phyloP scores from a whole-genome alignment of 2,797 vertebrate species.

The Ptychobarbus kaznakovi region DNA sequence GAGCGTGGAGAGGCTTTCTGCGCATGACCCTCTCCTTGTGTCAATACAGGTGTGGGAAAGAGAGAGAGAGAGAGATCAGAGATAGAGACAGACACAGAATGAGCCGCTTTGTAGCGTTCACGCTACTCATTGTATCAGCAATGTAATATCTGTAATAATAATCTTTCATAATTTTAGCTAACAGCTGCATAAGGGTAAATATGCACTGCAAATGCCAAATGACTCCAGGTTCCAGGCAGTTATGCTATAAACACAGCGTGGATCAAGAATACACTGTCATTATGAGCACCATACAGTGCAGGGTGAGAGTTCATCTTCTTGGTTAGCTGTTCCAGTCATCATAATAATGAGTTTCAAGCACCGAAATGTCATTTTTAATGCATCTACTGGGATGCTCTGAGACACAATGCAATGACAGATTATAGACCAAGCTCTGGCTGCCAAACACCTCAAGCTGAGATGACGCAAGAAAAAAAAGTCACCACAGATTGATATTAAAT shows the following conservation, averaged over 20 bases:
- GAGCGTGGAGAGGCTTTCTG: slow-evolving; percentile 40
- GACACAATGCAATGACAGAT: neutral
- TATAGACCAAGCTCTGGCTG: neutral
- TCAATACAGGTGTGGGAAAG: slow-evolving; percentile 75
- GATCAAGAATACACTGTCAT: slow-evolving; percentile 6
- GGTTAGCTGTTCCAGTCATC: slow-evolving; percentile 16
- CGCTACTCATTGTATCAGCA: neutral
- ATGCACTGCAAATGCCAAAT: slow-evolving; percentile 3
- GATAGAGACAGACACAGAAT: slow-evolving; percentile 41
- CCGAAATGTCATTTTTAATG: neutral
- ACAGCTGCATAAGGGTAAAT: slow-evolving; percentile 21
- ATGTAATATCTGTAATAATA: slow-evolving; percentile 6
- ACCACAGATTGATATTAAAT: neutral
- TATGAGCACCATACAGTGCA: neutral
- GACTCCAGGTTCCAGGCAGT: slow-evolving; percentile 12
- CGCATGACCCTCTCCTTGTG: slow-evolving; percentile 63
- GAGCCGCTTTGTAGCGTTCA: neutral
- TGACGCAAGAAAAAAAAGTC: no score
- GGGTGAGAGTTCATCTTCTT: slow-evolving; percentile 4
- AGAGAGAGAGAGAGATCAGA: slow-evolving; percentile 22
- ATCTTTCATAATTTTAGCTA: slow-evolving; percentile 8
- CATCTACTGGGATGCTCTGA: neutral
- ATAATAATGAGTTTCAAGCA: slow-evolving; percentile 1
- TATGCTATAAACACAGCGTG: neutral
- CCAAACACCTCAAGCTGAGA: neutral